Evolutionary conservation across 2,888 invertebrate species (phyloP), one percentile per base, ranked within the genome.

Genomic region (Rhamnusium bicolor): DNA sequence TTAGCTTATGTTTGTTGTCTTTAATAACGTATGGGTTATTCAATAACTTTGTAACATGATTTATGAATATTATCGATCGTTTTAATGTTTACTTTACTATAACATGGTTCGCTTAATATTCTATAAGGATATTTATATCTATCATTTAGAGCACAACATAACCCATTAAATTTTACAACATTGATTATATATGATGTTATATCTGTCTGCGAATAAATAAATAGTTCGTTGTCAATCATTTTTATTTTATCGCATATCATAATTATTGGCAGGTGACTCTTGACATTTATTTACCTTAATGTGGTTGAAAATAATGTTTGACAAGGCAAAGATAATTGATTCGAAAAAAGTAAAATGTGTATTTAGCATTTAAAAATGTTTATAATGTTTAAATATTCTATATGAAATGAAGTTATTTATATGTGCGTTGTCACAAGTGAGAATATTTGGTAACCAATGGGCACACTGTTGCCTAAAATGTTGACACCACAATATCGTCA

Each of bases 21-120:
- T 80, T 76, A 81, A 80, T 80, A 80, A 76, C 75, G 75, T 71
- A 80, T 75, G 75, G 72, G 66, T 72, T 79, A 81, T 80, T 78
- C 78, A 75, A 79, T 78, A 79, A 82, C 81, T 82, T 79, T 78
- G 82, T 78, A 79, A 75, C 72, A 77, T 82, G 81, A 82, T 82
- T 82, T 81, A 82, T 82, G 80, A 77, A 82, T 80, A 81, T 79
- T 81, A 82, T 82, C 81, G 81, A 82, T 75, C 79, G 71, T 71
- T 72, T 69, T 65, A 67, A 74, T 78, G 78, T 77, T 78, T 78
- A 76, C 79, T 72, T 73, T 73, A 76, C 74, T 76, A 76, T 74
- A 77, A 79, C 79, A 79, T 69, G 76, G 72, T 72, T 69, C 69
- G 60, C 72, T 70, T 70, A 72, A 79, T 79, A 77, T 79, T 72